Base-by-base conservation (phyloP, 2,113 vertebrate genomes). In the Echinops telfairi region DNA sequence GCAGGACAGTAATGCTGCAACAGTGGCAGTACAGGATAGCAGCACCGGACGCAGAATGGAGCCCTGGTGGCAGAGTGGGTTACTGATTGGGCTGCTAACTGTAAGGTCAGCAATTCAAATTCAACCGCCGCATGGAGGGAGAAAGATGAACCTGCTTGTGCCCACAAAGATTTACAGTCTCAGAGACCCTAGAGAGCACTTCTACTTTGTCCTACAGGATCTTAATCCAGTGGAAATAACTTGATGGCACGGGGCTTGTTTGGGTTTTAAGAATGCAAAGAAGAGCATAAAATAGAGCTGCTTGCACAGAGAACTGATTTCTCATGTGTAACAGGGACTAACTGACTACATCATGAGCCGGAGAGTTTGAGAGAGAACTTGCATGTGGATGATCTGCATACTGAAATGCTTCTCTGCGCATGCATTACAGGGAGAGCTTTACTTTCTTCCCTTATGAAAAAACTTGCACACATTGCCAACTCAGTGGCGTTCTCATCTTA, bases 401-500 rank as follows among this genome's bases (percentile, higher is more conserved):
- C n/a, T 78, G 47, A 91, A 89, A 47, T 36, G 4, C 22, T 93
- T 95, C 57, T 10, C 15, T 11, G 3, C 53, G 75, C 33, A 40
- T 33, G 29, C 17, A 43, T 88, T 91, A 85, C 40, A 83, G 78
- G 15, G 2, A 58, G 84, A 73, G 70, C 4, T 95, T 95, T 78
- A 36, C 43, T 82, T 87, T 95, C 71, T 85, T 78, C 43, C 90
- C 40, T 94, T 92, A 93, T 80, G 86, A 97, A 97, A 23, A 23
- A 9, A 33, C 3, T 92, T 95, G 57, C 83, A 83, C 29, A 77
- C 38, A 16, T 81, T 95, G 95, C 83, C 92, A 86, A 90, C 82
- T 96, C 96, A 92, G 29, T 92, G 92, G 90, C 95, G 96, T 97
- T 96, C 96, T 97, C 68, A 90, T 96, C 96, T 96, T 92, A 88